Base-by-base conservation (phyloP, 2,888 invertebrate species). In the Polyommatus iphigenia region DNA sequence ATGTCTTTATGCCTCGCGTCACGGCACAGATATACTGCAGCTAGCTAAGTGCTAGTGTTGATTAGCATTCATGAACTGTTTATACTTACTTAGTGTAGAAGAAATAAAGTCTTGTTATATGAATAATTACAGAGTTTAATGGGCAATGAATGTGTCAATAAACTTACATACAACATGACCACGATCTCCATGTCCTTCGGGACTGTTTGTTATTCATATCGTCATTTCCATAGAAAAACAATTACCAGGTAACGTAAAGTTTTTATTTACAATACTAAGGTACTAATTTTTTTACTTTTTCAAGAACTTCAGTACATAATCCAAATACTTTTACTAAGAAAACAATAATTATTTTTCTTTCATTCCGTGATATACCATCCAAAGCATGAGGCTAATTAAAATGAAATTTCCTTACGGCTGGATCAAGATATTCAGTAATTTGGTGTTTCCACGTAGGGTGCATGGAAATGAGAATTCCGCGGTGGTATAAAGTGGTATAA, bases 401-500 rank as follows among this genome's bases (percentile, higher is more conserved):
- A 54, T 77, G 18, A 67, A 77, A 71, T 71, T 77, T 77, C 76
- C 75, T 54, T 24, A 54, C 20, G 29, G 13, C 18, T 75, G 18
- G 29, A 75, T 75, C 75, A 75, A 75, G 71, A 71, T 71, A 77
- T 36, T 71, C 20, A 13, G 71, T 57, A 72, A 59, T 78, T 78
- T 62, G 36, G 59, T 41, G 18, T 59, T 59, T 36, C 67, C 72
- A 73, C 78, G 71, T 77, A 24, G 72, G 77, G 77, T 78, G 59
- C 18, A 59, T 73, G 59, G 46, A 73, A 59, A 59, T 62, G 62
- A 73, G 59, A 57, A 73, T 78, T 78, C 57, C 73, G 59, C 36
- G 82, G 80, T 81, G 62, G 29, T 32, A 67, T 15, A 67, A 67
- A 15, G 62, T 29, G 67, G 13, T 29, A 24, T 24, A 24, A 29